Conservation (phyloP, 1,140 invertebrate species). For the Apis dorsata region DNA sequence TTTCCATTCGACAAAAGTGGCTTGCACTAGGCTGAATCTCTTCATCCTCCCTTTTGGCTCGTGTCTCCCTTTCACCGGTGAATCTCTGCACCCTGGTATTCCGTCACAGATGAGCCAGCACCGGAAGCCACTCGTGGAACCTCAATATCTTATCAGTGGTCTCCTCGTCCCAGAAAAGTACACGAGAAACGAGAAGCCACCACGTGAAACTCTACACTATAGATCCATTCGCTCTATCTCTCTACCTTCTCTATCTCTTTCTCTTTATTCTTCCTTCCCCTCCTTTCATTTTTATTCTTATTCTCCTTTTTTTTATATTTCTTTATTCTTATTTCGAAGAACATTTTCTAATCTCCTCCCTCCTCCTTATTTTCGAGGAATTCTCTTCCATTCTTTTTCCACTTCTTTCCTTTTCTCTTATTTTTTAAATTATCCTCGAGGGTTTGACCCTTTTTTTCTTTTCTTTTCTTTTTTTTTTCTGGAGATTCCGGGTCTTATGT, state of each 20-base stretch:
- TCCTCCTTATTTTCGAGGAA: background rate
- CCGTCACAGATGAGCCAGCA: slow-evolving; percentile 41
- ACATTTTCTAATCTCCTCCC: background rate
- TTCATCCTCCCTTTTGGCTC: background rate
- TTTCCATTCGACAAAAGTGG: slow-evolving; percentile 26
- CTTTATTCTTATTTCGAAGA: background rate
- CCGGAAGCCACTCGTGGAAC: slow-evolving; percentile 35
- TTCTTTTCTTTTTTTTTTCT: background rate
- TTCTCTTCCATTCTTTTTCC: background rate
- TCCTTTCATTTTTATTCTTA: background rate
- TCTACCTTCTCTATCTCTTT: background rate
- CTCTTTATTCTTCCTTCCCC: background rate
- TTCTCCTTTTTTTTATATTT: background rate
- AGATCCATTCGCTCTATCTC: background rate
- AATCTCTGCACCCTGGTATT: background rate
- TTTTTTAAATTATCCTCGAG: background rate
- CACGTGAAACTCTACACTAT: background rate
- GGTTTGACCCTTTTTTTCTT: background rate
- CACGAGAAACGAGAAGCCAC: background rate
- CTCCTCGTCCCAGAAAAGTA: slow-evolving; percentile 20
- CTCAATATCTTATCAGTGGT: slow-evolving; percentile 43
- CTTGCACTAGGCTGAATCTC: background rate
- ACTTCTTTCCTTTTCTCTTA: no score
- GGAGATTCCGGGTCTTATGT: background rate
- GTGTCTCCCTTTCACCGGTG: slow-evolving; percentile 22